Evolutionary conservation across 2,888 invertebrate genomes (phyloP).

Genomic region (Villa cingulata): DNA sequence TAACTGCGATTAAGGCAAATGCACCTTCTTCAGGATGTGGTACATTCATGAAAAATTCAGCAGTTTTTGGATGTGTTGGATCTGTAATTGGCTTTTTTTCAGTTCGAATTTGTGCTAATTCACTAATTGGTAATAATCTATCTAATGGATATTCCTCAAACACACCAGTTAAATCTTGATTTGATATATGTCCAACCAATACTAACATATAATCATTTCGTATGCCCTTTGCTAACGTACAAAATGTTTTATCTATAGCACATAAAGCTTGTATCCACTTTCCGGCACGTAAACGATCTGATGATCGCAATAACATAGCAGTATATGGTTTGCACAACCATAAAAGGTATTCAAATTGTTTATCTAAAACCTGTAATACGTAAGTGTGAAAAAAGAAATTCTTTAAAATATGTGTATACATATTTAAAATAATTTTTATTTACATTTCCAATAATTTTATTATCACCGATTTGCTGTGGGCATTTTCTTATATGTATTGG

Average conservation of each 20-base stretch:
- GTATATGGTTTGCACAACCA: conserved; percentile 38
- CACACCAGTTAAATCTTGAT: conserved; percentile 34
- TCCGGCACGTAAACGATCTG: conserved; percentile 36
- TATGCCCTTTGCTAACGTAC: conserved; percentile 40
- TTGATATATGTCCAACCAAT: conserved; percentile 33
- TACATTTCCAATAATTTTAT: conserved; percentile 6
- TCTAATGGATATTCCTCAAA: conserved; percentile 38
- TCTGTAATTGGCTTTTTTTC: conserved; percentile 36
- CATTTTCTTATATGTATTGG: conserved; percentile 7
- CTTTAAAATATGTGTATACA: not conserved
- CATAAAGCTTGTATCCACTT: conserved; percentile 41
- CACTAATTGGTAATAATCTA: conserved; percentile 30
- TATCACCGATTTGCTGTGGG: not conserved
- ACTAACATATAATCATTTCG: conserved; percentile 44
- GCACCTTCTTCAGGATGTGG: conserved; percentile 41
- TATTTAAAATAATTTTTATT: too few species aligned
- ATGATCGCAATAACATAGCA: conserved; percentile 30
- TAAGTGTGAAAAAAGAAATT: not conserved
- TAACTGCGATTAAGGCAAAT: conserved; percentile 41
- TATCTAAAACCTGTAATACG: conserved; percentile 28
- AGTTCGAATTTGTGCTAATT: conserved; percentile 29
- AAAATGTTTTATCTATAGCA: conserved; percentile 31
- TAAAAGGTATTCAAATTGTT: conserved; percentile 39
- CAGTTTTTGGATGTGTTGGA: conserved; percentile 35
- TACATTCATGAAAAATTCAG: conserved; percentile 37